Evolutionary conservation across 2,888 invertebrate species (phyloP).

Genomic region (Eristalinus sepulchralis): DNA sequence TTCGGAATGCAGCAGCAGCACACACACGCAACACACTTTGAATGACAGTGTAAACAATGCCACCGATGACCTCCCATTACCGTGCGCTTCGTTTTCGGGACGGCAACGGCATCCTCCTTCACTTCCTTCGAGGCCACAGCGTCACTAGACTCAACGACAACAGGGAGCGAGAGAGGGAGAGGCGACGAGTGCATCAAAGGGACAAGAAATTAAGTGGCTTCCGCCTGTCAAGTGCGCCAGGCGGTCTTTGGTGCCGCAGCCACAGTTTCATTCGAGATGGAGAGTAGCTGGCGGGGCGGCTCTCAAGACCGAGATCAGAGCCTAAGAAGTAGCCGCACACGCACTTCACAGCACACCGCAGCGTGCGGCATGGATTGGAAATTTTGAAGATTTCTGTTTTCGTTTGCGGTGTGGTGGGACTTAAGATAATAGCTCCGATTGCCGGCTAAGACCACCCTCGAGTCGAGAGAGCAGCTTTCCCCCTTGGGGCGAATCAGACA

Average conservation of each 20-base stretch:
- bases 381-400: conserved; percentile 49
- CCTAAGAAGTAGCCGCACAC: conserved; percentile 55
- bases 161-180: conserved; percentile 31
- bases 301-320: conserved; percentile 33
- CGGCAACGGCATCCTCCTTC: conserved; percentile 39
- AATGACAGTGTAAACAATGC: conserved; percentile 70
- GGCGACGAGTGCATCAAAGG: conserved; percentile 44
- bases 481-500: conserved; percentile 17
- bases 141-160: conserved; percentile 33
- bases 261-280: conserved; percentile 64
- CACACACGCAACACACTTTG: conserved; percentile 57
- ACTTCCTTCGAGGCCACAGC: conserved; percentile 41
- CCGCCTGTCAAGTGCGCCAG: conserved; percentile 65
- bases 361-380: conserved; percentile 13
- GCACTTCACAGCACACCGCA: conserved; percentile 30
- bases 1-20: conserved; percentile 31
- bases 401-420: conserved; percentile 19
- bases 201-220: conserved; percentile 68
- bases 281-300: conserved; percentile 34
- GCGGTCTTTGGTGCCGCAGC: conserved; percentile 50
- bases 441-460: conserved; percentile 62
- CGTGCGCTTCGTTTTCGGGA: conserved; percentile 38
- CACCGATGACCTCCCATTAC: conserved; percentile 70
- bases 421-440: conserved; percentile 61
- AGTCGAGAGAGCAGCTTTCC: conserved; percentile 19